A percentile compares a stretch with the other conserved stretches of the same genome.
phyloP scores from a whole-genome alignment of 2,888 invertebrate species.

The Salpingus planirostris region DNA sequence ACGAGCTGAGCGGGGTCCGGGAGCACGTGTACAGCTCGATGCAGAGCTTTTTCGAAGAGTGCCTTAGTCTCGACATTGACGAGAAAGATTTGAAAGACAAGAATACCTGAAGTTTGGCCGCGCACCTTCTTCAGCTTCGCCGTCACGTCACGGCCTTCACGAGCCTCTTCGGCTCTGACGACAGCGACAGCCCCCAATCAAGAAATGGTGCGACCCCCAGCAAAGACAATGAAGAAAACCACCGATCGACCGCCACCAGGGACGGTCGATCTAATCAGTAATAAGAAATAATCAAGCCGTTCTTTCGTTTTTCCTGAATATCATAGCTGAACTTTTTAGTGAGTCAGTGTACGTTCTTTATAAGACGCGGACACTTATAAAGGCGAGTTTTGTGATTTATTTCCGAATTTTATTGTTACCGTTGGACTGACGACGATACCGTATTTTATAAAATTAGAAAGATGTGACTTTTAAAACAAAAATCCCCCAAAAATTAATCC shows the following conservation, averaged over 20 bases:
- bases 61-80: constrained; percentile 78
- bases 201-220: too few species aligned
- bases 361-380: too few species aligned
- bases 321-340: constrained; percentile 1
- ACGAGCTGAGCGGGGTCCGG: constrained; percentile 70
- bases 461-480: too few species aligned
- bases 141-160: too few species aligned
- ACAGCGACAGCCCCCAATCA: too few species aligned
- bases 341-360: constrained; percentile 7
- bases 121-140: constrained; percentile 19
- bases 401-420: constrained; percentile 9
- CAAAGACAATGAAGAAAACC: too few species aligned
- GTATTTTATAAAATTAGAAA: constrained; percentile 20
- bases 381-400: constrained; percentile 10
- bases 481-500: too few species aligned
- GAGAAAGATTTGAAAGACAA: constrained; percentile 46
- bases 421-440: constrained; percentile 21
- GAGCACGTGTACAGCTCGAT: constrained; percentile 89
- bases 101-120: constrained; percentile 28
- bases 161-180: too few species aligned
- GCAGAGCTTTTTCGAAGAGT: constrained; percentile 87
- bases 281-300: too few species aligned
- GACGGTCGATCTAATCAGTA: too few species aligned
- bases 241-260: too few species aligned
- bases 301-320: too few species aligned